Evolutionary conservation across 2,113 vertebrate species (phyloP), one percentile per base, ranked within the genome.

Genomic region (Syrmaticus mikado): DNA sequence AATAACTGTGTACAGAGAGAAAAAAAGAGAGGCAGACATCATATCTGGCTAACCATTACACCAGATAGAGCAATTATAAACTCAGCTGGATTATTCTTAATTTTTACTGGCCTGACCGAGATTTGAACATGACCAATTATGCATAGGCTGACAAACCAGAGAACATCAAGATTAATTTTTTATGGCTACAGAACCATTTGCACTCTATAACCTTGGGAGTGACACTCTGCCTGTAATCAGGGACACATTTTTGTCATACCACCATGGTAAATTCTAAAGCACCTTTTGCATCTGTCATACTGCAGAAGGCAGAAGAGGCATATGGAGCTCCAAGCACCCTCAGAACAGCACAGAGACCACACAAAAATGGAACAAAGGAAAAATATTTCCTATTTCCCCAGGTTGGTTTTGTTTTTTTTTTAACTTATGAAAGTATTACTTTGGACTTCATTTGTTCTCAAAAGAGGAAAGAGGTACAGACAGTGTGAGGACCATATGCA

Each of bases 131-230:
- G 2, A 41, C 52, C 70, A 71, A 72, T 90, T 90, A 90, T 22
- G 12, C 65, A 65, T 15, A 84, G 79, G 71, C 66, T 91, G 82
- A 94, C 87, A 97, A 94, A 90, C 3, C 30, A 88, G 90, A 92
- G 93, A 90, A 97, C 90, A 96, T 91, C 2, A 11, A 95, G 94
- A 95, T 95, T 75, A 93, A 95, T 95, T 86, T 96, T 94, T 92
- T 72, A 90, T 86, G 76, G 80, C 70, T 80, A 50, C 87, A 85
- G 68, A 92, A 43, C 64, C 85, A 89, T 83, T 90, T 82, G 64
- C 43, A 77, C 89, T 90, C 77, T 57, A 61, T 94, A 91, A 95
- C 90, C 94, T 97, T 95, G 90, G 57, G 74, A 91, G 80, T 20
- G 79, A 90, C 85, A 83, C 1, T 1, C 30, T 90, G 85, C 82